Conservation (phyloP, 2,113 vertebrate genomes). For the Embiotoca jacksoni region DNA sequence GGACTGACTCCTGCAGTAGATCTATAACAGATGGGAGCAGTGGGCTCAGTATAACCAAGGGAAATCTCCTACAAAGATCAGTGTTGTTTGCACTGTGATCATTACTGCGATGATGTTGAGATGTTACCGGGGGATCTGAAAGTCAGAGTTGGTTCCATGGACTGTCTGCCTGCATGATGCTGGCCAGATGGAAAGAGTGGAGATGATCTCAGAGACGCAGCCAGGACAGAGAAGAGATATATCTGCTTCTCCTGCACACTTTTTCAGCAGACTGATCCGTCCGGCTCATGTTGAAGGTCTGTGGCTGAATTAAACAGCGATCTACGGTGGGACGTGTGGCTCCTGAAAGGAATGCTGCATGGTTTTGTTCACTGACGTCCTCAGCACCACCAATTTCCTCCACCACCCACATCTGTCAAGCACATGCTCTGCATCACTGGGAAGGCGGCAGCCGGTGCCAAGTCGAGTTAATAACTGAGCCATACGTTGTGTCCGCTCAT, state of each 20-base stretch:
- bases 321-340: constrained; percentile 27
- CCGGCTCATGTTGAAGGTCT: background rate
- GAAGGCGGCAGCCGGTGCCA: constrained; percentile 24
- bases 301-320: background rate
- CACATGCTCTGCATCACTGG: constrained; percentile 57
- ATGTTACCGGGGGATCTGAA: background rate
- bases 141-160: background rate
- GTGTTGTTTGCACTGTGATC: no score
- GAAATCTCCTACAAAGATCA: background rate
- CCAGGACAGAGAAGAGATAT: background rate
- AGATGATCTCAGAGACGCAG: background rate
- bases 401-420: constrained; percentile 58
- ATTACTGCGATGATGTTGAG: no score
- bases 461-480: constrained; percentile 36
- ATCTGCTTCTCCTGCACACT: constrained; percentile 9
- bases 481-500: constrained; percentile 29
- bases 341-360: constrained; percentile 44
- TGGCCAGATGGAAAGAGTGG: background rate
- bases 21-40: constrained; percentile 34
- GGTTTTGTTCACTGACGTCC: constrained; percentile 46
- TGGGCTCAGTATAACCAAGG: background rate
- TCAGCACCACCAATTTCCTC: constrained; percentile 48
- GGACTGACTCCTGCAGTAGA: background rate
- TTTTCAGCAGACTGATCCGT: background rate
- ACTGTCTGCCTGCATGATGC: background rate